Percentiles rank a stretch among this genome's conserved stretches.
These are phyloP conservation scores for Corydoras sp. DNA, from an alignment of 2,113 vertebrate genomes.

Conservation along the genomic window DNA sequence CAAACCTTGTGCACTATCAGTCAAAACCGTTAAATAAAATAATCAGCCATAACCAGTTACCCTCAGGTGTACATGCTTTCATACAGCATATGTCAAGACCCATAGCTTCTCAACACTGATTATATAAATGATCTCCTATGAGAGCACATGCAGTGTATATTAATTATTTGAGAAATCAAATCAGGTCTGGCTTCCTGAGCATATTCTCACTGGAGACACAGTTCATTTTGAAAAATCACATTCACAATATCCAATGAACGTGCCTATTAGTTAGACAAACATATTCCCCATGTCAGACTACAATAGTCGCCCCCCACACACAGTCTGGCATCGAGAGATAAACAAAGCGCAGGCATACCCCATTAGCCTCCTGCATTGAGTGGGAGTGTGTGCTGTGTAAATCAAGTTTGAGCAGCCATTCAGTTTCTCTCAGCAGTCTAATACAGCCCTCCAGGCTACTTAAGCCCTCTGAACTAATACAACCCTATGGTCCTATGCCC, in stretches of 20 bases:
- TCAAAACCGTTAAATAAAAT: too few relatives aligned
- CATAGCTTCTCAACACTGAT: too few relatives aligned
- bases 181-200: not conserved
- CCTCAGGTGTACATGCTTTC: too few relatives aligned
- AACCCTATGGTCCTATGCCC: not conserved
- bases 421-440: not conserved
- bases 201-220: not conserved
- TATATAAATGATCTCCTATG: too few relatives aligned
- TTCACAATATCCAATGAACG: conserved; percentile 22
- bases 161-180: too few relatives aligned
- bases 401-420: conserved; percentile 14
- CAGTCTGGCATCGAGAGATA: conserved; percentile 30
- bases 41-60: too few relatives aligned
- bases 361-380: conserved; percentile 24
- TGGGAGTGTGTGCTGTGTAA: conserved; percentile 17
- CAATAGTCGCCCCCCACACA: conserved; percentile 8
- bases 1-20: too few relatives aligned
- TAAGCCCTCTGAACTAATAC: not conserved
- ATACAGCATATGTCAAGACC: too few relatives aligned
- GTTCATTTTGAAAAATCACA: conserved; percentile 2
- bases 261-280: conserved; percentile 33
- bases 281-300: conserved; percentile 18
- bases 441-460: not conserved
- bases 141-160: too few relatives aligned
- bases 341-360: conserved; percentile 27